Evolutionary conservation across 2,888 invertebrate genomes (phyloP).

Genomic region (Chaetogeoica ovagalla): DNA sequence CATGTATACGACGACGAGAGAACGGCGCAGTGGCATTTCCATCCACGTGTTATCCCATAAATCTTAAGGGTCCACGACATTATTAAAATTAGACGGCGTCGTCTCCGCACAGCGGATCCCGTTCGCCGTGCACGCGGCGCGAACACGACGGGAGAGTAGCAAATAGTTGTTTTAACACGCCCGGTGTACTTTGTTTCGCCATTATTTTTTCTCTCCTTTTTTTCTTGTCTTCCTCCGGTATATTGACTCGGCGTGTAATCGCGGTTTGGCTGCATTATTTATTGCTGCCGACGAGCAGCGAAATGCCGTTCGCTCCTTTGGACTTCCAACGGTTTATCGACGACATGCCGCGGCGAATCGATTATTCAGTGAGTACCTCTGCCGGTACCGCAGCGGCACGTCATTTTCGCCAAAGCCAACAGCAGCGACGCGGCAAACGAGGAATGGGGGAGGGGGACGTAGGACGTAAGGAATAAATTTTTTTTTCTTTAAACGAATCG

Average conservation of each 20-base stretch:
- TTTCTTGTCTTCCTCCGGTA: not conserved
- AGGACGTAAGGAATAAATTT: too few relatives aligned
- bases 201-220: too few relatives aligned
- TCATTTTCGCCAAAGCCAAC: too few relatives aligned
- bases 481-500: too few relatives aligned
- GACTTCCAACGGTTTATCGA: conserved; percentile 9
- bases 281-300: not conserved
- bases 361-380: too few relatives aligned
- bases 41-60: conserved; percentile 2
- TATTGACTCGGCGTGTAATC: conserved; percentile 14
- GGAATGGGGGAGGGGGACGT: too few relatives aligned
- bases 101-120: not conserved
- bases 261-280: conserved; percentile 21
- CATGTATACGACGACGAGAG: conserved; percentile 12
- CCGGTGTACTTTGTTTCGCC: too few relatives aligned
- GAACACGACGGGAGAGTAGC: not conserved
- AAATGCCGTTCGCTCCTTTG: conserved; percentile 1
- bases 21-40: not conserved
- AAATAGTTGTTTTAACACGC: conserved; percentile 6
- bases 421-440: too few relatives aligned
- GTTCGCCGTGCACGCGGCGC: not conserved
- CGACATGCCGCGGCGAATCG: not conserved
- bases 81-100: conserved; percentile 36
- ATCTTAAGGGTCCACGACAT: conserved; percentile 45
- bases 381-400: too few relatives aligned